Conservation (phyloP, 2,888 invertebrate genomes). For the Volucella inflata region DNA sequence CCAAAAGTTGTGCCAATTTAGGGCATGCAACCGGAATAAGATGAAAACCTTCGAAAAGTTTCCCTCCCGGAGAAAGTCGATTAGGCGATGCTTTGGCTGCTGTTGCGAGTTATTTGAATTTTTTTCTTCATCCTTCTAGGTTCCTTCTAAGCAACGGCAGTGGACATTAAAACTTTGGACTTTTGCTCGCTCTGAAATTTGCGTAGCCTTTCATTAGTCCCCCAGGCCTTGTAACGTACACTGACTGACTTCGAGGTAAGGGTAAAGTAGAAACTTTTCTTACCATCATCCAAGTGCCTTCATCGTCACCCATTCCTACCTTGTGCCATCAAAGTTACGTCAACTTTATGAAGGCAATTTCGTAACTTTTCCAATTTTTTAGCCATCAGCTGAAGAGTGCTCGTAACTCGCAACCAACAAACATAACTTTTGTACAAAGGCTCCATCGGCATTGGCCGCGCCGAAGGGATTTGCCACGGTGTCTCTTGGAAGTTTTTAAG, state of each 20-base stretch:
- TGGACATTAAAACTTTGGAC: conserved; percentile 59
- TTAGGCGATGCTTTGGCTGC: conserved; percentile 46
- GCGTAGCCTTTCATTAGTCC: conserved; percentile 61
- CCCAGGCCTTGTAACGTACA: not conserved
- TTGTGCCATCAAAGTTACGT: conserved; percentile 43
- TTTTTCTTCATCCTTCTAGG: conserved; percentile 11
- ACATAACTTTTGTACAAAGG: conserved; percentile 12
- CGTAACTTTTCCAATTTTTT: conserved; percentile 67
- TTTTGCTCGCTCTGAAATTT: conserved; percentile 46
- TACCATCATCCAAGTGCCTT: not conserved
- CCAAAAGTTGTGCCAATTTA: conserved; percentile 59
- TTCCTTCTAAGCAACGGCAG: conserved; percentile 14
- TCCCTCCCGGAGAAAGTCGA: conserved; percentile 49
- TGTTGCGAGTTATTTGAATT: conserved; percentile 29
- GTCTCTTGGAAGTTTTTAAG: conserved; percentile 51
- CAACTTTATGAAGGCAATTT: conserved; percentile 65
- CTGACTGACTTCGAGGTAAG: conserved; percentile 14
- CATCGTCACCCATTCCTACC: conserved; percentile 1
- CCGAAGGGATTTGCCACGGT: conserved; percentile 7
- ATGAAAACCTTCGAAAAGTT: conserved; percentile 37
- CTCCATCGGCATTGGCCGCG: not conserved
- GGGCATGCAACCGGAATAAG: conserved; percentile 49
- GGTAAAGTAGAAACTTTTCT: conserved; percentile 42
- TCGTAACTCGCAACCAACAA: conserved; percentile 23
- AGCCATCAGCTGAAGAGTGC: conserved; percentile 50